Evolutionary conservation across 2,888 invertebrate species (phyloP), one percentile per base, ranked within the genome.

Genomic region (Diarsia mendica): DNA sequence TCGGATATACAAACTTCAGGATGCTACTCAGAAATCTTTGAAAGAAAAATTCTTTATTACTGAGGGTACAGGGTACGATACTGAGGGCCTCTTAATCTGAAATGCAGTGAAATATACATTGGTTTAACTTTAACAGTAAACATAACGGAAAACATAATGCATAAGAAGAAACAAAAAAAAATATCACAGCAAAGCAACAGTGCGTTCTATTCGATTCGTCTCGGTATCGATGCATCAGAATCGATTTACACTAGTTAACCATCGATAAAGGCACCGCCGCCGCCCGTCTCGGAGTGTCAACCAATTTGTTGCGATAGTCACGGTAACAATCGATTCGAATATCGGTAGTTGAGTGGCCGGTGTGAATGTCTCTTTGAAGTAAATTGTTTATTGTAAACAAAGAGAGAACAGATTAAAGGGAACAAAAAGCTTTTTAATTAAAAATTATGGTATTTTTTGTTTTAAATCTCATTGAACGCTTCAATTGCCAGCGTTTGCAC

Each of bases 171-270:
- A 20, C 10, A 18, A 9, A 55, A 51, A 44, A 48, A 23, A 51
- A 49, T 51, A 85, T 33, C 58, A 71, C 82, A 74, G 63, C 51
- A 5, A 33, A 65, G 49, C 44, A 53, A 73, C 70, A 71, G 46
- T 71, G 78, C 73, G 61, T 71, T 77, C 58, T 82, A 81, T 77
- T 71, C 88, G 85, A 91, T 92, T 90, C 80, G 85, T 82, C 75
- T 73, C 88, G 89, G 89, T 91, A 92, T 92, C 91, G 89, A 88
- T 85, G 86, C 88, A 90, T 91, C 75, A 72, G 90, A 91, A 92
- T 91, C 91, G 91, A 92, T 93, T 93, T 92, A 91, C 90, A 92
- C 91, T 91, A 90, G 91, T 93, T 91, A 90, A 83, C 85, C 84
- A 89, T 91, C 90, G 90, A 90, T 91, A 89, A 90, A 90, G 88